These are phyloP conservation scores for Melanchra persicariae DNA, from an alignment of 2,888 invertebrate species.

Conservation along the genomic window DNA sequence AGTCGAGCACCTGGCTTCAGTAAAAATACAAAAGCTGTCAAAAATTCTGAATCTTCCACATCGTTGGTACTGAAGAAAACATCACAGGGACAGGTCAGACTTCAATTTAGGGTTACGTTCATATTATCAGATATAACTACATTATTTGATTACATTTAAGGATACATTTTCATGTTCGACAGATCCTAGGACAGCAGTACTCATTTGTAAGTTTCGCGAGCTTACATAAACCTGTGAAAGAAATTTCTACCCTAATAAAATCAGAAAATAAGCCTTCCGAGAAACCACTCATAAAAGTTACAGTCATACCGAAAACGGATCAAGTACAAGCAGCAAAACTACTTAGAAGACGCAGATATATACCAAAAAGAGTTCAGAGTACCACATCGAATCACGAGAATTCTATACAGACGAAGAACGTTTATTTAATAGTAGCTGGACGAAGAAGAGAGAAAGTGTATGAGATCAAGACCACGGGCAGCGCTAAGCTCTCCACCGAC, in stretches of 20 bases:
- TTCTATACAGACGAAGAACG: conserved; percentile 73
- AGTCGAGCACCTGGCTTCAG: conserved; percentile 2
- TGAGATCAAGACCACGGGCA: conserved; percentile 79
- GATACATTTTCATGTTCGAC: conserved; percentile 22
- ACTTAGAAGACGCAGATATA: conserved; percentile 66
- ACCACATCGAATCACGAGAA: conserved; percentile 77
- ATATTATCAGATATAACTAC: neutral
- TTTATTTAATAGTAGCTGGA: conserved; percentile 75
- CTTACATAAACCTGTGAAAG: conserved; percentile 44
- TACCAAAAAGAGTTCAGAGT: conserved; percentile 68
- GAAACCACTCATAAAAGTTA: conserved; percentile 79
- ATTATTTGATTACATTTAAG: neutral
- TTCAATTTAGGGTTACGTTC: neutral
- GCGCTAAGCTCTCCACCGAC: conserved; percentile 71
- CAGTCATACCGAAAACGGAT: conserved; percentile 75
- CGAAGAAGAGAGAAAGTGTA: conserved; percentile 75
- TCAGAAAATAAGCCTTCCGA: conserved; percentile 38
- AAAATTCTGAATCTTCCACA: conserved; percentile 50
- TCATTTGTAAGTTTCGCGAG: conserved; percentile 67
- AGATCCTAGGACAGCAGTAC: conserved; percentile 72
- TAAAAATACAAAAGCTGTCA: conserved; percentile 21
- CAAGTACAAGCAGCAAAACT: conserved; percentile 67
- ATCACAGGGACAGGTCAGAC: conserved; percentile 69
- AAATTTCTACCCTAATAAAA: conserved; percentile 23
- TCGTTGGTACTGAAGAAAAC: conserved; percentile 75